Evolutionary conservation across 2,113 vertebrate genomes (phyloP), one percentile per base, ranked within the genome.

Genomic region (Hemichromis elongatus): DNA sequence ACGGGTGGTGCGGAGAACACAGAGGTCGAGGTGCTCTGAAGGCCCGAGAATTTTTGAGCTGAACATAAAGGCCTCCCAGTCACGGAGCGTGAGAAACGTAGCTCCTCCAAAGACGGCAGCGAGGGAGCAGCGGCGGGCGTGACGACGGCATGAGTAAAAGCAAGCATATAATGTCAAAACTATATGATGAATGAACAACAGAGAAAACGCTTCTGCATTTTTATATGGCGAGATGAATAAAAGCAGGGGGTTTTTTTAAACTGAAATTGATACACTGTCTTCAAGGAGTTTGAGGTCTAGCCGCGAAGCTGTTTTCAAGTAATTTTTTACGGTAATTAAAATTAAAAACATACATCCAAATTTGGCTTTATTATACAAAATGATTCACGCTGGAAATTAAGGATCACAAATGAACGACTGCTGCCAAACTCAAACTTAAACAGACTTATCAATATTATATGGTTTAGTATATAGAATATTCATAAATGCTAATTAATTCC

Each of bases 401-500:
- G 55, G 40, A 80, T 54, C 16, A 66, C 6, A 80, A 21, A 18
- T 70, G 30, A 79, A 78, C 50, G 56, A 7, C 55, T 24, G 12
- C 37, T 75, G 79, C 52, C 78, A 52, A 33, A 75, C 10, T 79
- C 80, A 66, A 86, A 83, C 45, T 83, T 81, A 28, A 77, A 68
- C 9, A 45, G 16, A 77, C 61, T 42, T 73, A 26, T 77, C 16
- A 80, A 21, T 66, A 11, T 66, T 13, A 13, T 66, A 70, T 30
- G 19, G 19, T 52, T 50, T 7, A 47, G 42, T 55, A 81, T 66
- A 81, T 88, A 87, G 83, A 77, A 86, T 35, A 89, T 63, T 80
- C 81, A 93, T 86, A 80, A 37, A 86, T 83, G 77, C 40, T 83
- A 90, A 87, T 90, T 86, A 54, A 92, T 84, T 83, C 57, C 73